phyloP scores from a whole-genome alignment of 2,888 invertebrate genomes.

The Polymixis lichenea region DNA sequence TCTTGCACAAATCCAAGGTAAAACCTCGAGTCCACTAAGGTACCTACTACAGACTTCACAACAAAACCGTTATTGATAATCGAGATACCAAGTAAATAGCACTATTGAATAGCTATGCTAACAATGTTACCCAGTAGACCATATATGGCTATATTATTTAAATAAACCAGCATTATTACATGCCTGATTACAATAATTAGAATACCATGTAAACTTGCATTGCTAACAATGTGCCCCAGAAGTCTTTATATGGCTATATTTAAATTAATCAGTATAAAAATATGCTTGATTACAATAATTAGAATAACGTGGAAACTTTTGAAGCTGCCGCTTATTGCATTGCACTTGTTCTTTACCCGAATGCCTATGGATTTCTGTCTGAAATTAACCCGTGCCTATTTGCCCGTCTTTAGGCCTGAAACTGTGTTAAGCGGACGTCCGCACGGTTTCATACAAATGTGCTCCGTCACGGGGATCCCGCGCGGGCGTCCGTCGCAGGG shows the following conservation, averaged over 20 bases:
- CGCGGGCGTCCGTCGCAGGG: too few species aligned
- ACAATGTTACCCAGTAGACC: slow-evolving; percentile 17
- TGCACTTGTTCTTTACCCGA: neutral
- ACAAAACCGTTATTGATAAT: slow-evolving; percentile 17
- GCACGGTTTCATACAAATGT: too few species aligned
- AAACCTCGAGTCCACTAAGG: too few species aligned
- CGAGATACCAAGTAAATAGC: slow-evolving; percentile 28
- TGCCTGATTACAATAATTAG: neutral
- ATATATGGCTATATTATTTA: slow-evolving; percentile 3
- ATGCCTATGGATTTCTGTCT: too few species aligned
- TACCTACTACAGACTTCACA: slow-evolving; percentile 13
- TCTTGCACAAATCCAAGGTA: too few species aligned
- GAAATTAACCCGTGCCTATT: neutral
- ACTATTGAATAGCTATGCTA: slow-evolving; percentile 22
- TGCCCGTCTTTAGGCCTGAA: neutral
- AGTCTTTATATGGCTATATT: slow-evolving; percentile 10
- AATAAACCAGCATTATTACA: slow-evolving; percentile 4
- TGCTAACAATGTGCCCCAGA: slow-evolving; percentile 19
- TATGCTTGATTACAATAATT: slow-evolving; percentile 5
- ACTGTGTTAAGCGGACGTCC: too few species aligned
- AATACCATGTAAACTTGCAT: slow-evolving; percentile 19
- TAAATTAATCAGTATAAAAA: slow-evolving; percentile 7
- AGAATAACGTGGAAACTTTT: slow-evolving; percentile 11
- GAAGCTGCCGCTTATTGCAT: too few species aligned
- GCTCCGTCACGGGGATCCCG: too few species aligned